Base-by-base conservation (phyloP, 2,797 vertebrate species). In the Sternarchorhynchus goeldii region DNA sequence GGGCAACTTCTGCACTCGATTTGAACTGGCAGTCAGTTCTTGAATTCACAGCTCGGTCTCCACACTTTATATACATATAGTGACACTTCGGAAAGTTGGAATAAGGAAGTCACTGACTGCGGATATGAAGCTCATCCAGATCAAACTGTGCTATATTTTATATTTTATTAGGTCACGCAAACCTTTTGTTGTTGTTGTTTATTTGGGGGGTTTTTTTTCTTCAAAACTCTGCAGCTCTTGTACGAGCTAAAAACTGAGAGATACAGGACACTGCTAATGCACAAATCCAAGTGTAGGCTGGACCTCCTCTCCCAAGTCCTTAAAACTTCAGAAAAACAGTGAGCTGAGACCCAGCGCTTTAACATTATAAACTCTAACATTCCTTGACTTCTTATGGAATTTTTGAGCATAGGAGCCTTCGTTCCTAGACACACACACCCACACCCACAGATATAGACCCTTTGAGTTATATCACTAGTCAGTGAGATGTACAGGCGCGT, bases 371-470 rank as follows among this genome's bases (percentile, higher is more conserved):
- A 39, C 73, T 76, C 25, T 79, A 81, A 76, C 69, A 62, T n/a
- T 76, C 62, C 60, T 58, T 78, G 76, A 81, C 81, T 77, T 79
- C 65, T 83, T 77, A 83, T 85, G 76, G 81, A 83, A 85, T 85
- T 75, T 73, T 79, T 69, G 41, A 77, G 79, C 79, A 68, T 14
- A 21, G 53, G 8, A 67, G 72, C 78, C 57, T 21, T 69, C 16
- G 58, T 4, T n/a, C 6, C 4, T 21, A 20, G 2, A 17, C 56
- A 55, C 67, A 70, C 67, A 70, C 50, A 17, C 41, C 8, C 41
- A 29, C 21, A 68, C 39, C 16, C 39, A 45, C 65, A 67, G 14
- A 45, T 0, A 8, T 8, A 45, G 1, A 45, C 41, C 45, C 14
- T 21, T 21, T 12, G 12, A 21, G n/a, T 21, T 36, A 68, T 45